Percentiles rank a stretch among this genome's conserved stretches.
Conservation (phyloP, 2,888 invertebrate species). For the Bombylius discolor region DNA sequence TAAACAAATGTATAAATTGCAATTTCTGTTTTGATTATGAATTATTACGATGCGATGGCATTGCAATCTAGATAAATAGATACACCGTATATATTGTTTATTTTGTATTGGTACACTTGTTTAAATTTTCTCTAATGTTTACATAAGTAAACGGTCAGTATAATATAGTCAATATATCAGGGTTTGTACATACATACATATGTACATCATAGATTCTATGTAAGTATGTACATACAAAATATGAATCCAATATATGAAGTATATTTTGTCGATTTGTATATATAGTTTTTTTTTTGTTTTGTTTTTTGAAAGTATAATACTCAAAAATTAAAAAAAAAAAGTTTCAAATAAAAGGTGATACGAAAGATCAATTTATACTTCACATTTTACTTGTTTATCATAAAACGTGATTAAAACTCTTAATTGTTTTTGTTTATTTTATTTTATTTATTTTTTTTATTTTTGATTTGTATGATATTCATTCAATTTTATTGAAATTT, state of each 20-base stretch:
- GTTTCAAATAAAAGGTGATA: neutral
- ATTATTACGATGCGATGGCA: constrained; percentile 6
- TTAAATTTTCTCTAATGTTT: neutral
- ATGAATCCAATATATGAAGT: no score
- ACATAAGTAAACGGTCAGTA: neutral
- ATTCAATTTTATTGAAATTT: no score
- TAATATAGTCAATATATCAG: neutral
- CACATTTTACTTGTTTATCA: neutral
- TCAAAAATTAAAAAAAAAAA: no score
- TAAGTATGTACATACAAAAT: neutral
- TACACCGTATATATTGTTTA: constrained; percentile 1
- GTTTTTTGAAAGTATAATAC: no score
- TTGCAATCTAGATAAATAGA: neutral
- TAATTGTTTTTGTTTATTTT: no score
- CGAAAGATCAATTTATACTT: no score
- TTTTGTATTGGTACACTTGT: neutral
- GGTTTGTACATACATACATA: neutral
- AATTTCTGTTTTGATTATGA: constrained; percentile 9
- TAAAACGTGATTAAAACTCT: neutral
- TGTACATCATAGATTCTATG: neutral
- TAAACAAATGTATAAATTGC: constrained; percentile 2
- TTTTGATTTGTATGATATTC: no score
- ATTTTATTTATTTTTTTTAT: no score
- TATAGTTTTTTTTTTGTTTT: neutral
- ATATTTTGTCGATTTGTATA: neutral